A percentile compares a stretch with the other conserved stretches of the same genome.
These are phyloP conservation scores for Esox niger DNA, from an alignment of 2,113 vertebrate genomes.

Conservation along the genomic window DNA sequence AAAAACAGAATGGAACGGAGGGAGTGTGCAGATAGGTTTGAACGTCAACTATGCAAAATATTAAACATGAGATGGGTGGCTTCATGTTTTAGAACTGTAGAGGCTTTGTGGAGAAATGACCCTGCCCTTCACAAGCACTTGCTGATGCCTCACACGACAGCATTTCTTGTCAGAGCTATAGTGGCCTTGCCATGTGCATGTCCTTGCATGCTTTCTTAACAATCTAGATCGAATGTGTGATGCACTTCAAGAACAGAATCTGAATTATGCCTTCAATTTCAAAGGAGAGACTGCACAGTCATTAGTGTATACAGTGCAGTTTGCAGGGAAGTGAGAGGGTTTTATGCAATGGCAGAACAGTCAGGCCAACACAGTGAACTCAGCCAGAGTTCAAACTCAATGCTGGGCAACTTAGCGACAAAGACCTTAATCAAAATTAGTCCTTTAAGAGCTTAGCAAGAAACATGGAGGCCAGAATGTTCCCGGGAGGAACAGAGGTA, in stretches of 20 bases:
- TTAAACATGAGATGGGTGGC: constrained; percentile 19
- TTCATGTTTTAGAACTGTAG: constrained; percentile 14
- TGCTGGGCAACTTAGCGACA: constrained; percentile 13
- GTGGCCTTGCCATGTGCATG: constrained; percentile 6
- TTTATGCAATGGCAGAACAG: constrained; percentile 18
- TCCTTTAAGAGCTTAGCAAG: constrained; percentile 5
- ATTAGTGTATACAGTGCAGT: too few relatives aligned
- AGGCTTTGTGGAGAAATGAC: constrained; percentile 18
- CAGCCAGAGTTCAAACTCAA: constrained; percentile 20
- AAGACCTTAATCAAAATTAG: constrained; percentile 3
- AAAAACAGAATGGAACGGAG: too few relatives aligned
- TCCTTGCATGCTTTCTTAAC: constrained; percentile 16
- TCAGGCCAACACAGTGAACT: constrained; percentile 1
- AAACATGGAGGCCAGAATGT: constrained; percentile 1
- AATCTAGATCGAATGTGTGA: constrained; percentile 17
- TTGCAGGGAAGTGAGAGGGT: constrained; percentile 2
- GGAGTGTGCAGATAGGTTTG: constrained; percentile 8
- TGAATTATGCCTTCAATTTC: neutral
- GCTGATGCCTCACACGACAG: constrained; percentile 1
- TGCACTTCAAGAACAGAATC: constrained; percentile 19
- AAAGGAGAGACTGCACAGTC: constrained; percentile 11
- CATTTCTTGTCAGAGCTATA: neutral
- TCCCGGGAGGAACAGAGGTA: neutral
- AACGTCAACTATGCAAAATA: constrained; percentile 12
- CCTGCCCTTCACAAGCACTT: constrained; percentile 12